Base-by-base conservation (phyloP, 1,140 invertebrate genomes). In the Pogonus chalceus region DNA sequence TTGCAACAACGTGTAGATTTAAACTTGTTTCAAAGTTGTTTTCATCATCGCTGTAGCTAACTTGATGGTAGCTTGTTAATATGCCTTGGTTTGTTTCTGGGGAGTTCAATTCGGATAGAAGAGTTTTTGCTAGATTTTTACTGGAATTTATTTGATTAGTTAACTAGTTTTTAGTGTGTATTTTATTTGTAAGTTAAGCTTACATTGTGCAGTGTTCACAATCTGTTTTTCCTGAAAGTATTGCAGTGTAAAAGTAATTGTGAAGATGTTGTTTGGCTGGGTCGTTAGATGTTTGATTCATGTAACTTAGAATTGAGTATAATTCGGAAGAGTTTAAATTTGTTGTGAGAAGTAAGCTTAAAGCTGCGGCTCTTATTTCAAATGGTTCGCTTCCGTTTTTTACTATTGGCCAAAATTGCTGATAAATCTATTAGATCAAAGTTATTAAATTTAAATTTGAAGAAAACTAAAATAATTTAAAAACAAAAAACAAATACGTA, bases 191-290 rank as follows among this genome's bases (percentile, higher is more conserved):
- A n/a, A n/a, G n/a, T n/a, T n/a, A n/a, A n/a, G n/a, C 37, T 43
- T 43, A 43, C 37, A 43, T 43, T 43, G 37, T 43, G 18, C 37
- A 43, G 18, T 43, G 7, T 12, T 43, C 18, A 43, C 37, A 43
- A 43, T 43, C 37, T 9, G 9, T 12, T 18, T 43, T 43, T 43
- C 37, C 37, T 18, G 37, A 43, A 4, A 10, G 37, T 16, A 43
- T 9, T 3, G 37, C 4, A 4, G 37, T 43, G 18, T 43, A 43
- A 18, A 12, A 43, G 18, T 43, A 43, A 16, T 43, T 43, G 37
- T 43, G 37, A 4, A 43, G 18, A 18, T 43, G 37, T 43, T 18
- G 37, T 9, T 43, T 3, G 4, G 9, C 18, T 9, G 37, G 37
- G 18, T 43, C 37, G 18, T 43, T 16, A 12, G 18, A 18, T 9